Evolutionary conservation across 2,113 vertebrate species (phyloP), one percentile per base, ranked within the genome.

Genomic region (Cynoglossus semilaevis): DNA sequence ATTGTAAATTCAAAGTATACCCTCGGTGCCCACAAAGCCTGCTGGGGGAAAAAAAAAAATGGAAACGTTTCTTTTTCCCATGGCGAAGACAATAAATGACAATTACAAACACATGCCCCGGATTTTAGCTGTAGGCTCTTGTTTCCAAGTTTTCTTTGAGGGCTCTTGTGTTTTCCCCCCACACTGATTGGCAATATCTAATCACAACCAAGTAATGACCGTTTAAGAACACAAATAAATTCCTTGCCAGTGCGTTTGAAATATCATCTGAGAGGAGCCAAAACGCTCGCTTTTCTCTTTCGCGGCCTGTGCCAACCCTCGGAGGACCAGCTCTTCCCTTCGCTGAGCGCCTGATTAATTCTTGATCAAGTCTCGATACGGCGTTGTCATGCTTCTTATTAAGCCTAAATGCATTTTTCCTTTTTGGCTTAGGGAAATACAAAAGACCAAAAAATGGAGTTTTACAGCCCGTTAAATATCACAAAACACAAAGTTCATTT

Each of bases 101-200:
- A 88, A 88, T 86, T 79, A 85, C 76, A 84, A 88, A 85, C 84
- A 88, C 77, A 88, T 88, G 88, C 60, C 43, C 18, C 44, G 79
- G 84, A 88, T 87, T 87, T 81, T 64, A 79, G 67, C 72, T 77
- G 76, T 72, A 72, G 64, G 69, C 79, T 87, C 69, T 72, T 34
- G 75, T 84, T 87, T 84, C 78, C 61, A 63, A 37, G 52, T 53
- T 67, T 67, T 59, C 60, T 70, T 55, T 76, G 52, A 82, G 69
- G 72, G 57, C 36, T 43, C n/a, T 55, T 72, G 54, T 67, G 64
- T 71, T 78, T 75, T 57, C 59, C 45, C 54, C 60, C 72, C 69
- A 14, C 69, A 14, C 80, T 81, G 85, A 86, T 86, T 85, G 74
- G 70, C 67, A 77, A 87, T 81, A 85, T 82, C 80, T 80, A 85